Evolutionary conservation across 2,888 invertebrate species (phyloP), one percentile per base, ranked within the genome.

Genomic region (Euplexia lucipara): DNA sequence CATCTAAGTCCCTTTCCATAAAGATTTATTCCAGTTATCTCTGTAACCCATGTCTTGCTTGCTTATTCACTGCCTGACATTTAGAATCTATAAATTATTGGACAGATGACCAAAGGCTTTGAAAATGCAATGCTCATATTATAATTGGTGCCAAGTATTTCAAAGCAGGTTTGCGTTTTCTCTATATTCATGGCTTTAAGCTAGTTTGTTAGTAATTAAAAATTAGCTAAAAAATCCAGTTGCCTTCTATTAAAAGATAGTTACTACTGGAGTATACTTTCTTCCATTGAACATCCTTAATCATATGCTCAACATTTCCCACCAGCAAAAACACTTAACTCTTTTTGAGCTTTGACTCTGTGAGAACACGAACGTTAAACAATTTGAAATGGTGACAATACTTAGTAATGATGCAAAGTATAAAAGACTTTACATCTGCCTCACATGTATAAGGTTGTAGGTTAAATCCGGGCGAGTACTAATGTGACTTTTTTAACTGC

Each of bases 11-110:
- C 22, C 37, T 32, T 53, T 53, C 60, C 18, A 44, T 10, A 5
- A 16, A 22, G 1, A 4, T n/a, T 26, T 39, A 57, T 53, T 52
- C 37, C 41, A 53, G 44, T 48, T 65, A 42, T 53, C 26, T 22
- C 41, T 45, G 26, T 32, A 14, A 53, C 56, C 34, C 37, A 57
- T 35, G n/a, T 22, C 42, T 42, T 39, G 30, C 42, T 42, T 39
- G 30, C n/a, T 44, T 51, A 73, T 67, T 65, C 59, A 73, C n/a
- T 26, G 41, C 41, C 42, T 54, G 63, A 58, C 58, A 74, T 74
- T 60, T 22, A 42, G 44, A 74, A 32, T 44, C 57, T 48, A 57
- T 58, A 70, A 70, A 58, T 58, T 48, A 67, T 59, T 18, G 1
- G 16, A 42, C 6, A 48, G 20, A 52, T 37, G 44, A 58, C 16